Percentiles rank a stretch among this genome's conserved stretches.
These are phyloP conservation scores for Troilus luridus DNA, from an alignment of 2,888 invertebrate genomes.

Conservation along the genomic window DNA sequence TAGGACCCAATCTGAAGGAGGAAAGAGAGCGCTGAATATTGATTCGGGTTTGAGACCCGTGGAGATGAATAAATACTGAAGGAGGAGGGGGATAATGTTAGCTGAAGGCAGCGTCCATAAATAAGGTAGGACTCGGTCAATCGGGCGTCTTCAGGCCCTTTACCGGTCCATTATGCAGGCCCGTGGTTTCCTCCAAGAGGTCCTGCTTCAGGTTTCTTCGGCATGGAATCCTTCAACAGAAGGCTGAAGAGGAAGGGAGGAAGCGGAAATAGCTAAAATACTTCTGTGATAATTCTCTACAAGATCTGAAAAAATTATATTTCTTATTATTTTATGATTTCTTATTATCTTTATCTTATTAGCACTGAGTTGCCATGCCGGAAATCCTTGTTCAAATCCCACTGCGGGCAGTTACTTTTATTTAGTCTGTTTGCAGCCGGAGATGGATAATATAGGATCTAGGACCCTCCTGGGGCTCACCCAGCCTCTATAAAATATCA, in stretches of 20 bases:
- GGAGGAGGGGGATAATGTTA: neutral
- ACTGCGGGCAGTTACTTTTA: too few species aligned
- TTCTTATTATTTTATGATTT: too few species aligned
- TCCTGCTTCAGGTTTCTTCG: neutral
- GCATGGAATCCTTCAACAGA: neutral
- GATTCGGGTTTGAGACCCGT: neutral
- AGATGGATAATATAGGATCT: too few species aligned
- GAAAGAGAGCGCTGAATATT: neutral
- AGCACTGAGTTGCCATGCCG: too few species aligned
- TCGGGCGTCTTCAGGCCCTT: neutral
- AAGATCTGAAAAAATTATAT: too few species aligned
- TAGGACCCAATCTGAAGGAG: neutral
- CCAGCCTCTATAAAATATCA: too few species aligned
- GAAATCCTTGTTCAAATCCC: too few species aligned
- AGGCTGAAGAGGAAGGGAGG: neutral
- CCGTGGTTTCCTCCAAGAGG: neutral
- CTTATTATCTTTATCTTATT: too few species aligned
- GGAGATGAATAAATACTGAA: neutral
- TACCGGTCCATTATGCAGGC: neutral
- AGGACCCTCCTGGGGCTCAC: too few species aligned
- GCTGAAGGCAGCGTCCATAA: neutral
- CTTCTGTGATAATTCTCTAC: too few species aligned
- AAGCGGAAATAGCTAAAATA: too few species aligned
- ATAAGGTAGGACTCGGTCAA: neutral
- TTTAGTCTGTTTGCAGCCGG: too few species aligned